Evolutionary conservation across 2,113 vertebrate genomes (phyloP), one percentile per base, ranked within the genome.

Genomic region (Raja brachyura): DNA sequence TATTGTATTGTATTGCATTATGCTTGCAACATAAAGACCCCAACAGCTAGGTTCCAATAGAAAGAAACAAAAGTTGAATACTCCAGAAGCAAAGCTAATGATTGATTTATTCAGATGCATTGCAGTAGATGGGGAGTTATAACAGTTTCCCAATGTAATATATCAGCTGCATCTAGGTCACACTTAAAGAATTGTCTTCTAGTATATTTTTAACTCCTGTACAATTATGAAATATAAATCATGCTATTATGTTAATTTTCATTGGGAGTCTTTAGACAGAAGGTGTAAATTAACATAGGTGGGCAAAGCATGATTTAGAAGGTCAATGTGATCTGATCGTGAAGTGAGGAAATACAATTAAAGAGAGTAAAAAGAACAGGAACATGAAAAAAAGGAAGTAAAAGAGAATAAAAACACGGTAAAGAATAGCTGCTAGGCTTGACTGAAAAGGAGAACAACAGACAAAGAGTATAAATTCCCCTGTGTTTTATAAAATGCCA

Each of bases 201-300:
- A 28, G 68, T 73, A 54, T 92, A 92, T 92, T 73, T 92, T 73
- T 92, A 92, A 70, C 68, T 54, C 31, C 20, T 28, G 68, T 54
- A 70, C 90, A 92, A 92, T 92, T 92, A 92, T 92, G 33, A 73
- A 73, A 28, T 92, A 92, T 92, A 92, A 92, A 92, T 92, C 90
- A 92, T 73, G 70, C 66, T 48, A 22, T 22, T 54, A 73, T 48
- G 68, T 92, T 74, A 92, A 74, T 92, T 92, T 92, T 74, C 68
- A 48, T 25, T 88, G 22, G 66, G 66, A 73, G 39, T 74, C 90
- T 73, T 74, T 74, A 1, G 33, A 54, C 39, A 54, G 90, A 54
- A 92, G 68, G 90, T 73, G 33, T 73, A 73, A 92, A 92, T 54
- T 92, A 92, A 11, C 39, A 22, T 68, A 54, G 10, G 73, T 74